These are phyloP conservation scores for Noctua comes DNA, from an alignment of 2,888 invertebrate species.

Conservation along the genomic window DNA sequence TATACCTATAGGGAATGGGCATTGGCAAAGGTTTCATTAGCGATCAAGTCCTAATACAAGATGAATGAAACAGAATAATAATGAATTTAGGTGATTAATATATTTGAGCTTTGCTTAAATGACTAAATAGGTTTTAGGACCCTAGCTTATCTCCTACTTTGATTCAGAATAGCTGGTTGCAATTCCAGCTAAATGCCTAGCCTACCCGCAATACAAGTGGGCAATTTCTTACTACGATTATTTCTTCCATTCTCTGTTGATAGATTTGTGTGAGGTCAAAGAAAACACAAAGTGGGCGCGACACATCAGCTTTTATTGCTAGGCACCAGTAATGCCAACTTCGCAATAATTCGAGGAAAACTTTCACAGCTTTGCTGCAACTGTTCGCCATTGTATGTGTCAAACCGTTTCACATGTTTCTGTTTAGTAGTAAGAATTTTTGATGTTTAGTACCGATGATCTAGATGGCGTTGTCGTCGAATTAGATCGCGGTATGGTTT, in stretches of 20 bases:
- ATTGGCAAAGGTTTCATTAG: background rate
- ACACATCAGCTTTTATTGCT: background rate
- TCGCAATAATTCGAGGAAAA: conserved; percentile 41
- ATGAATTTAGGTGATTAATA: background rate
- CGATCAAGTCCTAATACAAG: background rate
- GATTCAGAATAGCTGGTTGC: background rate
- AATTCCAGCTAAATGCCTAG: background rate
- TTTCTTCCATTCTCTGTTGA: conserved; percentile 6
- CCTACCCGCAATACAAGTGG: background rate
- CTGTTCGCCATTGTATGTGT: conserved; percentile 41
- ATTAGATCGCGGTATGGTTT: too few relatives aligned
- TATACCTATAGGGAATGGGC: background rate
- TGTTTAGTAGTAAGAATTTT: too few relatives aligned
- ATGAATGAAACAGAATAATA: background rate
- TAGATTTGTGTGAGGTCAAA: conserved; percentile 22
- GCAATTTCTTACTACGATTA: background rate
- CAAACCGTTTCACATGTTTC: too few relatives aligned
- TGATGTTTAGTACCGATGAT: too few relatives aligned
- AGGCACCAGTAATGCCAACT: background rate
- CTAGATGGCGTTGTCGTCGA: too few relatives aligned
- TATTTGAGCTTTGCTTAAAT: background rate
- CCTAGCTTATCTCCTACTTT: background rate
- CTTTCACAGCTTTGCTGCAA: conserved; percentile 40
- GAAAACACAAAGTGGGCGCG: conserved; percentile 26
- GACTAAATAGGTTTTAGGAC: background rate